These are phyloP conservation scores for Alosa alosa DNA, from an alignment of 2,113 vertebrate genomes.

Conservation along the genomic window DNA sequence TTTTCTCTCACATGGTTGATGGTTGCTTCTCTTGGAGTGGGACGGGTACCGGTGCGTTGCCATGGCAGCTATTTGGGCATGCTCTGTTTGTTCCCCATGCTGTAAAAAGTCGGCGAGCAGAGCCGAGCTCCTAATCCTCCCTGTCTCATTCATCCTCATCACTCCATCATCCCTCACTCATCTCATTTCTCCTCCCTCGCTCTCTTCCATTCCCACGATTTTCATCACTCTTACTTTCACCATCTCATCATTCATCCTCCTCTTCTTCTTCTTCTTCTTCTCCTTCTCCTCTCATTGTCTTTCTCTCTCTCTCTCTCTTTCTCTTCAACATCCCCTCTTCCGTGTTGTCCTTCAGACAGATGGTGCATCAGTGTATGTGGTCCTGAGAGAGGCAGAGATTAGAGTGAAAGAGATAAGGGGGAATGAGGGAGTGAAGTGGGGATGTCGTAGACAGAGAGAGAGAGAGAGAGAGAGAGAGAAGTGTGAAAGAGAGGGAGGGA, in stretches of 20 bases:
- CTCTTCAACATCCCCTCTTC: no score
- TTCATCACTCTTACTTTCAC: not conserved
- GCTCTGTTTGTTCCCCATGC: not conserved
- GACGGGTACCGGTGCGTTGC: slow-evolving; percentile 10
- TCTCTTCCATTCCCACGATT: not conserved
- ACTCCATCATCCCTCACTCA: not conserved
- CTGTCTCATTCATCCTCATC: not conserved
- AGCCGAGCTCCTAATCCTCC: not conserved
- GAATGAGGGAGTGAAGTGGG: not conserved
- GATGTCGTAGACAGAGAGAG: not conserved
- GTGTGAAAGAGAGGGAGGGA: not conserved
- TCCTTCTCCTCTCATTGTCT: not conserved
- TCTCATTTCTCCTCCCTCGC: not conserved
- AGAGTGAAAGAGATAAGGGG: not conserved
- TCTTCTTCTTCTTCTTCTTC: not conserved
- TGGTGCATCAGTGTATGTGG: not conserved
- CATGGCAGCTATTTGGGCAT: slow-evolving; percentile 16
- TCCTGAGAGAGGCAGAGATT: not conserved
- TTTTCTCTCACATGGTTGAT: not conserved
- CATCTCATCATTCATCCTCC: not conserved
- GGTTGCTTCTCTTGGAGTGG: not conserved
- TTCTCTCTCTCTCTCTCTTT: not conserved
- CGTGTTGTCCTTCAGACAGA: slow-evolving; percentile 9
- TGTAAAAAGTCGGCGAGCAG: not conserved
- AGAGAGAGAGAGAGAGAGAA: not conserved